A percentile compares a stretch with the other conserved stretches of the same genome.
These are phyloP conservation scores for Petrocephalus microphthalmus DNA, from an alignment of 2,113 vertebrate genomes.

Conservation along the genomic window DNA sequence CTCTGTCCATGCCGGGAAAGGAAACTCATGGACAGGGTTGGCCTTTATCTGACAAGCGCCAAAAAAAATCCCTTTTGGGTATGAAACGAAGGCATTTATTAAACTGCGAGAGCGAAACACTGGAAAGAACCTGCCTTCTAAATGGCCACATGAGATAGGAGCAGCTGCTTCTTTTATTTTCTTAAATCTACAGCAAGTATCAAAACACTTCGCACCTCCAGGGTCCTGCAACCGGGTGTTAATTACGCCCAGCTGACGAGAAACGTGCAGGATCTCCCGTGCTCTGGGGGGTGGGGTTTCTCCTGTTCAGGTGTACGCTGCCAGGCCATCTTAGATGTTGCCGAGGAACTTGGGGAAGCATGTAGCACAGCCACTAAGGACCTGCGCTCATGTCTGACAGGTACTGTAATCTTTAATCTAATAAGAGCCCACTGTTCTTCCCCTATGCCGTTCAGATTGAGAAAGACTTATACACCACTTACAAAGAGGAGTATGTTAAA, in stretches of 20 bases:
- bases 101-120: constrained; percentile 45
- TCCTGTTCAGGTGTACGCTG: not conserved
- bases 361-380: not conserved
- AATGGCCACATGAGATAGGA: constrained; percentile 46
- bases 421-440: not conserved
- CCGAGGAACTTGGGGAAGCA: not conserved
- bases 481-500: not conserved
- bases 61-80: constrained; percentile 40
- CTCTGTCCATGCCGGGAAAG: constrained; percentile 41
- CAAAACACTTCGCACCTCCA: constrained; percentile 44
- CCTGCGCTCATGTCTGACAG: not conserved
- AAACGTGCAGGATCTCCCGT: not conserved
- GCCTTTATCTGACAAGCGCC: constrained; percentile 55
- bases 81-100: constrained; percentile 52
- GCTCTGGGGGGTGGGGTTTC: not conserved
- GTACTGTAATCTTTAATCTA: not conserved
- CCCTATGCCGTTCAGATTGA: not conserved
- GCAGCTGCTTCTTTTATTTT: constrained; percentile 38
- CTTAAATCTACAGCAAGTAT: constrained; percentile 43
- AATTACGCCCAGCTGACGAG: not conserved
- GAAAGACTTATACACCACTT: not conserved
- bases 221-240: constrained; percentile 43
- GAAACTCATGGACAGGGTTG: constrained; percentile 47
- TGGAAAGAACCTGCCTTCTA: constrained; percentile 39
- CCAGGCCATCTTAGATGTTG: not conserved